Base-by-base conservation (phyloP, 2,797 vertebrate genomes). In the Xerus rutilus region DNA sequence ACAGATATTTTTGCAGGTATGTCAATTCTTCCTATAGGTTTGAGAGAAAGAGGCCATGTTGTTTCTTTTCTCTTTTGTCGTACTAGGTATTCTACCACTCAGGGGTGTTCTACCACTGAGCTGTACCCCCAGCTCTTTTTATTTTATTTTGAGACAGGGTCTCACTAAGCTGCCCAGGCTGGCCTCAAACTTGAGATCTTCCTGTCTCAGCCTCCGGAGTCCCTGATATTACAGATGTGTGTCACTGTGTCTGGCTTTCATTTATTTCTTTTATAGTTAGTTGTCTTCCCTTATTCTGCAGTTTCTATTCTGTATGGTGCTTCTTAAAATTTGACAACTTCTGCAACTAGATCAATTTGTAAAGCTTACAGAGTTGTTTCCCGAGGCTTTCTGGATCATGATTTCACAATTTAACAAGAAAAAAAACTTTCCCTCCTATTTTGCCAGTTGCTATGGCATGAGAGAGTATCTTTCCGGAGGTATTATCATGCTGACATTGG, bases 371-470 rank as follows among this genome's bases (percentile, higher is more conserved):
- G 39, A 57, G 17, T 30, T 91, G 67, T 67, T 91, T 76, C 59
- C 86, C 70, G 78, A 76, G 2, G 18, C 47, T 87, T 94, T 78
- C 76, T 77, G 74, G 30, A 62, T 90, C 77, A 88, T 1, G 7
- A 57, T 87, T 96, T 95, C 57, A 94, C 47, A 90, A 87, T n/a
- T 84, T 78, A 89, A 93, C 39, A 94, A 89, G n/a, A 93, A 74
- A 86, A 84, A 39, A 39, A 39, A 39, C 39, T 57, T 81, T 69
- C 9, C 32, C 5, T 32, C 15, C 23, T 13, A 57, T 85, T 93
- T 95, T 9, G 83, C 45, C 74, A 45, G 43, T 12, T 45, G 35
- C 39, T 88, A 1, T 54, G 65, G 72, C 67, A 94, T 6, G 62
- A 79, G 43, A 77, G 15, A 17, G 20, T 76, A 70, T 69, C 32